Percentiles rank a stretch among this genome's conserved stretches.
Conservation (phyloP, 2,888 invertebrate species). For the Ochlodes sylvanus region DNA sequence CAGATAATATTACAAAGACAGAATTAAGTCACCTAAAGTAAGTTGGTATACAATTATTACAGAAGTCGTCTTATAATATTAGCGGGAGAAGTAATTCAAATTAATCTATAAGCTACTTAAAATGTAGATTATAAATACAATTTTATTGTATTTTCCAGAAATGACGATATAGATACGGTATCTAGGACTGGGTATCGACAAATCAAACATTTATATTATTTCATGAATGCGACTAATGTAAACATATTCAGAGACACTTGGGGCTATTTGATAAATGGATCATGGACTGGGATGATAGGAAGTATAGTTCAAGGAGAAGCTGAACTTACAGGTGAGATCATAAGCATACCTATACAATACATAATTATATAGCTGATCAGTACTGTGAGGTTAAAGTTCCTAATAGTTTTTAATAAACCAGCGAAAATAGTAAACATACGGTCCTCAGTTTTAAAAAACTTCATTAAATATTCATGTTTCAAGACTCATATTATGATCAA, state of each 20-base stretch:
- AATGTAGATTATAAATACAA: too few species aligned
- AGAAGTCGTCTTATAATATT: too few species aligned
- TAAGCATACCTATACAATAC: too few species aligned
- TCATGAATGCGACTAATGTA: slow-evolving; percentile 59
- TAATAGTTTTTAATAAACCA: too few species aligned
- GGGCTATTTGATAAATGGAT: slow-evolving; percentile 65
- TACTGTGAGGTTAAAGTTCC: too few species aligned
- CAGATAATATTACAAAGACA: slow-evolving; percentile 54
- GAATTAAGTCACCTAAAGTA: slow-evolving; percentile 56
- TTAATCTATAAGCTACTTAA: too few species aligned
- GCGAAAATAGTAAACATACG: too few species aligned
- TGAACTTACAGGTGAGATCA: slow-evolving; percentile 65
- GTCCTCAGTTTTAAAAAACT: too few species aligned
- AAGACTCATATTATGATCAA: too few species aligned
- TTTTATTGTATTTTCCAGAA: slow-evolving; percentile 17
- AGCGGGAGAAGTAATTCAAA: too few species aligned
- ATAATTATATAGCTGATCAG: too few species aligned
- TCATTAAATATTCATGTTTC: too few species aligned
- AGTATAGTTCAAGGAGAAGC: slow-evolving; percentile 56
- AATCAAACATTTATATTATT: slow-evolving; percentile 56
- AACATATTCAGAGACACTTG: slow-evolving; percentile 58
- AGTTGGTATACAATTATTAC: slow-evolving; percentile 8
- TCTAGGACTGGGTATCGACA: slow-evolving; percentile 55
- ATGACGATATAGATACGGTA: slow-evolving; percentile 37
- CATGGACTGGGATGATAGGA: slow-evolving; percentile 67